phyloP scores from a whole-genome alignment of 2,113 vertebrate species.

The Raja brachyura region DNA sequence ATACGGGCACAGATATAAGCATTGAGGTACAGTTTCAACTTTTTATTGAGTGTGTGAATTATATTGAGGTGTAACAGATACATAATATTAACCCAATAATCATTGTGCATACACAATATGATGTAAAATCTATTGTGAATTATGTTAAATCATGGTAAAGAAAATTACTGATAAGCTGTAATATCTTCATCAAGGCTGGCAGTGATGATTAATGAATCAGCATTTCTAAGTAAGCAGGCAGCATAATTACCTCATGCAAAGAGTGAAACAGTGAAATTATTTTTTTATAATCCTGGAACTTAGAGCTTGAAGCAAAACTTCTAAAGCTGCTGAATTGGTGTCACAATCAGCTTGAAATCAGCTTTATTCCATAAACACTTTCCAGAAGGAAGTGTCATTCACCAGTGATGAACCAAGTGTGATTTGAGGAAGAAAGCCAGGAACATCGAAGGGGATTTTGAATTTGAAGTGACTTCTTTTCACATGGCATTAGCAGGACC shows the following conservation, averaged over 20 bases:
- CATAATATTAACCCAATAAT: neutral
- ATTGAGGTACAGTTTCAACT: neutral
- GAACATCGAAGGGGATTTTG: neutral
- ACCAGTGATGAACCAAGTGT: neutral
- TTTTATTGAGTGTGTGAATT: neutral
- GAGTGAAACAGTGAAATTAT: neutral
- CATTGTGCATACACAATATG: neutral
- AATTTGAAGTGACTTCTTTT: slow-evolving; percentile 13
- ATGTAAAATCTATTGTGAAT: neutral
- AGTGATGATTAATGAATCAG: slow-evolving; percentile 12
- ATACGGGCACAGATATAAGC: neutral
- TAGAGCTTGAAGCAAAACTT: neutral
- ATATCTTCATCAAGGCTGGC: neutral
- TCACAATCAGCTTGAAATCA: neutral
- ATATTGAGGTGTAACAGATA: neutral
- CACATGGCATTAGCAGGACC: neutral
- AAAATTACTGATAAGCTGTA: slow-evolving; percentile 16
- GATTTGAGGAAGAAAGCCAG: neutral
- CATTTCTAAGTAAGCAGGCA: neutral
- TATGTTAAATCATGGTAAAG: neutral
- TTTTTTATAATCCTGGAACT: slow-evolving; percentile 24
- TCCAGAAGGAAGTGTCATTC: neutral
- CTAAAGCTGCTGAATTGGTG: neutral
- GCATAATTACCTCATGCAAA: neutral
- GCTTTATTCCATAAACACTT: neutral